These are phyloP conservation scores for Stenoptilia bipunctidactyla DNA, from an alignment of 2,888 invertebrate species.

Conservation along the genomic window DNA sequence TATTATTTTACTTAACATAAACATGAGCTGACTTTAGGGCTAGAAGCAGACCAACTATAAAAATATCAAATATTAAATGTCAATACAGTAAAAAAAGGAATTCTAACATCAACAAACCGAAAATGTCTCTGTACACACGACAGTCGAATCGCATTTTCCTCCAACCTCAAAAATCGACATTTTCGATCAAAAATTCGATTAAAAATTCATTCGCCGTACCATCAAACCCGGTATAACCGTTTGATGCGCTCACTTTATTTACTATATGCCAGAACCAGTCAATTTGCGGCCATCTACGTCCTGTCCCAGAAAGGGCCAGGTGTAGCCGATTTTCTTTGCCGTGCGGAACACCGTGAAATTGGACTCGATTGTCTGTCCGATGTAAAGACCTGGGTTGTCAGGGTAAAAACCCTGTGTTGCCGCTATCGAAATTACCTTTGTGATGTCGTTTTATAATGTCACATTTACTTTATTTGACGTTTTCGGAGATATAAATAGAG, in stretches of 20 bases:
- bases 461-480: not conserved
- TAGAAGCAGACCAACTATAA: too few species aligned
- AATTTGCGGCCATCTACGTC: not conserved
- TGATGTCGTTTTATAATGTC: not conserved
- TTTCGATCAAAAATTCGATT: too few species aligned
- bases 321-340: constrained; percentile 29
- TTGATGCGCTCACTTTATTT: not conserved
- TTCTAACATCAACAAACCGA: too few species aligned
- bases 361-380: constrained; percentile 41
- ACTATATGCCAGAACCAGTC: not conserved
- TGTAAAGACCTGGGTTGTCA: constrained; percentile 33
- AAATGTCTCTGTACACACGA: too few species aligned
- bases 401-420: constrained; percentile 33
- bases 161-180: too few species aligned
- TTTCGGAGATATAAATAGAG: too few species aligned
- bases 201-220: not conserved
- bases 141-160: too few species aligned
- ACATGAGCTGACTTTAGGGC: too few species aligned
- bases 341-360: constrained; percentile 48
- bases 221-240: not conserved
- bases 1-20: too few species aligned
- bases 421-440: constrained; percentile 21
- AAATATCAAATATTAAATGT: too few species aligned
- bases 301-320: not conserved
- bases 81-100: too few species aligned